Percentiles rank a stretch among this genome's conserved stretches.
Evolutionary conservation across 1,140 invertebrate species (phyloP).

Genomic region (Plutomurus gul): DNA sequence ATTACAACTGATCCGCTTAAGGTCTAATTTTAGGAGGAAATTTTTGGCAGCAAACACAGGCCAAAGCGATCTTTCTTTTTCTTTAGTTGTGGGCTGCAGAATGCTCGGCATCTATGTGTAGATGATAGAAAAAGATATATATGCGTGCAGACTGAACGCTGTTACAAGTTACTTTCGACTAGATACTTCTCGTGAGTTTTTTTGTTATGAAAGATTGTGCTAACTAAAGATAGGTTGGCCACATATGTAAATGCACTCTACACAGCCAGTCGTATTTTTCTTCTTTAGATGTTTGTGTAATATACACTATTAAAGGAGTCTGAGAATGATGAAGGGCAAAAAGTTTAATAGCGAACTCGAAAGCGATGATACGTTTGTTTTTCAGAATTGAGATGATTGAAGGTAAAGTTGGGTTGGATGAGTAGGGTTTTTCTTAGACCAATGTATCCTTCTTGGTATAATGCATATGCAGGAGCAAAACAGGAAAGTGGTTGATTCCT

Average conservation of each 20-base stretch:
- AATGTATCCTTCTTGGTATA: neutral
- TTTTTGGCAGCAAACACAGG: slow-evolving; percentile 1
- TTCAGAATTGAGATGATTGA: slow-evolving; percentile 15
- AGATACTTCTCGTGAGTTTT: no score
- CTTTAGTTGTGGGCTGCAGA: neutral
- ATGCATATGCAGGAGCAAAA: neutral
- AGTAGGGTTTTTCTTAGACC: neutral
- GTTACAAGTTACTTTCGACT: no score
- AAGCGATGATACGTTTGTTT: slow-evolving; percentile 12
- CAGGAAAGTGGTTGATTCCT: slow-evolving; percentile 6
- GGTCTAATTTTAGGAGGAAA: slow-evolving; percentile 3
- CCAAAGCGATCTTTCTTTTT: neutral
- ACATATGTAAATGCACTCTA: no score
- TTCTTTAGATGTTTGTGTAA: neutral
- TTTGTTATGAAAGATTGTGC: no score
- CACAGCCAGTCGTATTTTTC: no score
- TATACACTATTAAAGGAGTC: neutral
- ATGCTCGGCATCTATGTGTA: neutral
- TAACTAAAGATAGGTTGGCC: no score
- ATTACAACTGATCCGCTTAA: slow-evolving; percentile 24
- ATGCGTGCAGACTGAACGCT: neutral
- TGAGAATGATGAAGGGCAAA: neutral
- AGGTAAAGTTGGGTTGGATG: neutral
- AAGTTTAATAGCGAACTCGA: neutral
- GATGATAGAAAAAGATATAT: no score